Evolutionary conservation across 1,140 invertebrate genomes (phyloP).

Genomic region (Littorina saxatilis): DNA sequence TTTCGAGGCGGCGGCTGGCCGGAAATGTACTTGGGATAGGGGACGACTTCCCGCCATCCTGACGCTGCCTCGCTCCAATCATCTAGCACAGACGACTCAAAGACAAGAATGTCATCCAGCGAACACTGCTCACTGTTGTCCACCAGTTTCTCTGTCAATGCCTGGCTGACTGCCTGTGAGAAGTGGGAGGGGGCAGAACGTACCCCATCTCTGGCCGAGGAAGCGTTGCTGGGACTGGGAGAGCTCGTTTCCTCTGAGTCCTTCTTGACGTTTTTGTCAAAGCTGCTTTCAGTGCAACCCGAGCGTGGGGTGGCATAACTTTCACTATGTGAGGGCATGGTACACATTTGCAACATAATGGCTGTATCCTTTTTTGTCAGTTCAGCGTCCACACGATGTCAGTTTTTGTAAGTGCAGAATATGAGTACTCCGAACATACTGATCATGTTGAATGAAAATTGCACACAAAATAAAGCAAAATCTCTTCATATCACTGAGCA

Average conservation of each 20-base stretch:
- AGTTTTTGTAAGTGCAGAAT: neutral
- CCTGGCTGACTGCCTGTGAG: slow-evolving; percentile 2
- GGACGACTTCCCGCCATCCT: slow-evolving; percentile 54
- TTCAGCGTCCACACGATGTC: neutral
- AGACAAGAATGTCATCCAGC: slow-evolving; percentile 44
- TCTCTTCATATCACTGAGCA: neutral
- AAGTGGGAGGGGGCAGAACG: neutral
- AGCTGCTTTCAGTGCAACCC: neutral
- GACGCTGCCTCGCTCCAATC: slow-evolving; percentile 58
- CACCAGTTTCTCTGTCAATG: slow-evolving; percentile 36
- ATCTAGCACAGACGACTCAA: slow-evolving; percentile 29
- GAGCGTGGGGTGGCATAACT: slow-evolving; percentile 16
- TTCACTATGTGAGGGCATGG: slow-evolving; percentile 11
- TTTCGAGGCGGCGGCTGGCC: slow-evolving; percentile 18
- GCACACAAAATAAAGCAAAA: neutral
- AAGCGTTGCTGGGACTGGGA: neutral
- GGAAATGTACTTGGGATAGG: slow-evolving; percentile 47
- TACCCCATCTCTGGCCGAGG: neutral
- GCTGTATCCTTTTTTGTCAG: too few species aligned
- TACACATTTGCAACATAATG: neutral
- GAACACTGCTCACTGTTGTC: slow-evolving; percentile 49
- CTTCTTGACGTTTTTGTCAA: neutral
- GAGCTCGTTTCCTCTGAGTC: neutral
- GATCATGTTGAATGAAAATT: neutral
- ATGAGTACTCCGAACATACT: too few species aligned